Conservation (phyloP, 1,140 invertebrate species). For the Brachionus sp. region DNA sequence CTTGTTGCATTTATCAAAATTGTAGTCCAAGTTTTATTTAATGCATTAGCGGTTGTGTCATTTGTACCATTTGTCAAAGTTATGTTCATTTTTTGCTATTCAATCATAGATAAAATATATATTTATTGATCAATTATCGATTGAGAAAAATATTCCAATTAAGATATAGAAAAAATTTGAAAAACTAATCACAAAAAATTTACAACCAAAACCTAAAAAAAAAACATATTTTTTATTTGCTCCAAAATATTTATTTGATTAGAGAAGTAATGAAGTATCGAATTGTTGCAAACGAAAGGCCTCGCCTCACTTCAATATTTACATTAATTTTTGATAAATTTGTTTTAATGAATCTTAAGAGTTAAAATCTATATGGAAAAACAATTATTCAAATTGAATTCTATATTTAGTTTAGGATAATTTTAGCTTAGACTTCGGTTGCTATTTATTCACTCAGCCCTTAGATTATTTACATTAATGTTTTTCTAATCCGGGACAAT, state of each 20-base stretch:
- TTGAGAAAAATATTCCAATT: neutral
- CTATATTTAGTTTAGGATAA: neutral
- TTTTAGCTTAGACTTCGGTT: neutral
- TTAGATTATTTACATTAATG: slow-evolving; percentile 23
- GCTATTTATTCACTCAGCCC: neutral
- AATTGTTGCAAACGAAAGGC: neutral
- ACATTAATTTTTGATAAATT: slow-evolving; percentile 19
- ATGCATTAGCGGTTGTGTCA: neutral
- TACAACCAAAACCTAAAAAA: slow-evolving; percentile 20
- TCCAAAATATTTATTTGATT: slow-evolving; percentile 20
- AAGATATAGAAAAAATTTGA: neutral
- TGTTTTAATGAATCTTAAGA: neutral
- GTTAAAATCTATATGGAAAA: neutral
- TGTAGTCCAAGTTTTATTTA: neutral
- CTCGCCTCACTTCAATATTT: slow-evolving; percentile 25
- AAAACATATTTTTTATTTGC: neutral
- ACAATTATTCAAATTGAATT: neutral
- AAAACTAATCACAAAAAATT: neutral
- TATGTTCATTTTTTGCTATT: neutral
- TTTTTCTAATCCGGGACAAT: slow-evolving; percentile 18
- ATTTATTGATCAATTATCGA: neutral
- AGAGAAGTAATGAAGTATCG: neutral
- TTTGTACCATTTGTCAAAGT: neutral
- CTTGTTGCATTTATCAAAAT: neutral
- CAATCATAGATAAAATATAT: neutral